A percentile compares a stretch with the other conserved stretches of the same genome.
phyloP scores from a whole-genome alignment of 2,888 invertebrate species.

The Agrotis segetum region DNA sequence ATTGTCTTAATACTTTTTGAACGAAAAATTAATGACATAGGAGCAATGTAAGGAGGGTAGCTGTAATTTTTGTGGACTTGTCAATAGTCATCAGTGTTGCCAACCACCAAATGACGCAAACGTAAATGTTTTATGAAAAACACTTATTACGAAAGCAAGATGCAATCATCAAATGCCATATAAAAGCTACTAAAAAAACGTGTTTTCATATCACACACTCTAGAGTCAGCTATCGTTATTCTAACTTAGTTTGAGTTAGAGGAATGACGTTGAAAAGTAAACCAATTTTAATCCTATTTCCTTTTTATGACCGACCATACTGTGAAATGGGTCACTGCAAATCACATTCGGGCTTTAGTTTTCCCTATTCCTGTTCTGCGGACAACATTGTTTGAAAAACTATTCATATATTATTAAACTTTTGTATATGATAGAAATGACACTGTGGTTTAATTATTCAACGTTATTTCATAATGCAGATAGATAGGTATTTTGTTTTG shows the following conservation, averaged over 20 bases:
- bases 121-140: too few species aligned
- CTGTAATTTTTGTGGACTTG: too few species aligned
- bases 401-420: constrained; percentile 9
- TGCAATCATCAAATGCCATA: neutral
- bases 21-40: too few species aligned
- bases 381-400: constrained; percentile 48
- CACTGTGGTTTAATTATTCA: neutral
- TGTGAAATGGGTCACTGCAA: constrained; percentile 52
- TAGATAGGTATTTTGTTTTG: neutral
- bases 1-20: too few species aligned
- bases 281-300: constrained; percentile 59
- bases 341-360: constrained; percentile 57
- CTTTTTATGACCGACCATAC: constrained; percentile 50
- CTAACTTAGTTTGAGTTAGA: constrained; percentile 40
- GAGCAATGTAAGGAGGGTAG: too few species aligned
- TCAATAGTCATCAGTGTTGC: too few species aligned
- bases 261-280: constrained; percentile 47
- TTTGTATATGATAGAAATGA: constrained; percentile 14
- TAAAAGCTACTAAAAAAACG: neutral
- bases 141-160: too few species aligned
- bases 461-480: neutral
- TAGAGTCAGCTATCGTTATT: constrained; percentile 15
- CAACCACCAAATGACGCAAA: too few species aligned
- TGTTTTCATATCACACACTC: constrained; percentile 9
- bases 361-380: constrained; percentile 28